These are phyloP conservation scores for Entomobrya multifasciata DNA, from an alignment of 2,888 invertebrate genomes.

Conservation along the genomic window DNA sequence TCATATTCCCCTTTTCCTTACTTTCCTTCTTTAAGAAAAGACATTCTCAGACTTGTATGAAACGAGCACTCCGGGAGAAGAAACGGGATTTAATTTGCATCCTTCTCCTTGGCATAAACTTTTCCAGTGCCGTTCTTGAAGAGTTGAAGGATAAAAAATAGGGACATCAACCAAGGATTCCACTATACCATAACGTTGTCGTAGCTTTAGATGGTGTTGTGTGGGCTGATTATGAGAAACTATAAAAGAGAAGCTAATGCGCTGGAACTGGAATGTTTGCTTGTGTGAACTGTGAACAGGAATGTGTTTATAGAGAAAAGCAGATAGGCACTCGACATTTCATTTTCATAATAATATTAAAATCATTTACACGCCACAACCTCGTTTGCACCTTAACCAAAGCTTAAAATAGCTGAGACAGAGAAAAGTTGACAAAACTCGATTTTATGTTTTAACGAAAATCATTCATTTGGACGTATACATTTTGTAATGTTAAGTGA, in stretches of 20 bases:
- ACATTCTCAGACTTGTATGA: conserved; percentile 6
- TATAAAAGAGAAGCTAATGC: not conserved
- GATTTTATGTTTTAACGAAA: too few species aligned
- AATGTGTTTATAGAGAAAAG: too few species aligned
- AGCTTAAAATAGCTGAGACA: not conserved
- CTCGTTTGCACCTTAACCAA: not conserved
- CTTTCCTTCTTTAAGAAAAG: not conserved
- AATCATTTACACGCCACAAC: not conserved
- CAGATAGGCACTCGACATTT: too few species aligned
- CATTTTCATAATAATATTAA: too few species aligned
- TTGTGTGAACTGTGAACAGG: too few species aligned
- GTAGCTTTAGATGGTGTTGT: too few species aligned
- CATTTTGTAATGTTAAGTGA: too few species aligned
- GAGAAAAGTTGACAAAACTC: not conserved
- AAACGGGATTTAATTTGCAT: conserved; percentile 36
- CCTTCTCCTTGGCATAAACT: conserved; percentile 23
- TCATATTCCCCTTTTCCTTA: not conserved
- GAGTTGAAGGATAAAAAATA: conserved; percentile 5
- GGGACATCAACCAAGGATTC: not conserved
- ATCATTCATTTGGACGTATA: not conserved
- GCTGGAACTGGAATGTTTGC: not conserved
- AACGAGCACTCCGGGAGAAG: conserved; percentile 38
- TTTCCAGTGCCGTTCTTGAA: not conserved
- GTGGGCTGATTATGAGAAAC: not conserved
- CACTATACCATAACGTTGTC: too few species aligned